Conservation (phyloP, 2,113 vertebrate species). For the Dasypus novemcinctus region DNA sequence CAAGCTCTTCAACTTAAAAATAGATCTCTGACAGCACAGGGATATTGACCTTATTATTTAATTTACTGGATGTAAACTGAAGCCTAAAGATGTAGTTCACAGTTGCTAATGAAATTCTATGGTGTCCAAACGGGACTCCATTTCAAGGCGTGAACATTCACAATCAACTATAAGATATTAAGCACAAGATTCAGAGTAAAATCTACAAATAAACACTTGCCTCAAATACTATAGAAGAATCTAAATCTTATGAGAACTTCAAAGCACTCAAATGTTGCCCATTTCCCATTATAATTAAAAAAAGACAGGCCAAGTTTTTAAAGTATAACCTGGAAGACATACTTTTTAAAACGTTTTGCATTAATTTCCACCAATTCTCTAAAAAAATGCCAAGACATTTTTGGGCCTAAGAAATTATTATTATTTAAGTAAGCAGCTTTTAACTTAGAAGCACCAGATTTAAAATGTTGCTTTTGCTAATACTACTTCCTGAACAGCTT, state of each 20-base stretch:
- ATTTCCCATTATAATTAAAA: conserved; percentile 46
- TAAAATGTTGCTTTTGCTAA: conserved; percentile 20
- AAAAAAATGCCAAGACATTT: conserved; percentile 35
- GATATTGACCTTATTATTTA: neutral
- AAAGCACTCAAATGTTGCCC: neutral
- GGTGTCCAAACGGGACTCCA: neutral
- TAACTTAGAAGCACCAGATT: conserved; percentile 43
- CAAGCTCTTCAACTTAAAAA: neutral
- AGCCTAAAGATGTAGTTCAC: neutral
- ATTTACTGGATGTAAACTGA: neutral
- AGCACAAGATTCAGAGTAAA: neutral
- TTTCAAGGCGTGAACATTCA: neutral
- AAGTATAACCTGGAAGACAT: neutral
- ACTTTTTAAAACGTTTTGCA: neutral
- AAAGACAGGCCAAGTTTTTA: neutral
- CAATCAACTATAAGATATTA: neutral
- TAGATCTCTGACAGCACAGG: neutral
- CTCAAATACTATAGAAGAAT: neutral
- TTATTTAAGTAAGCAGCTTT: conserved; percentile 1
- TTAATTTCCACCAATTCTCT: conserved; percentile 51
- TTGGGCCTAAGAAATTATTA: neutral
- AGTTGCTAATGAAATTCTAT: neutral
- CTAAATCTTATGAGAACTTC: neutral
- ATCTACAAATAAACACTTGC: neutral
- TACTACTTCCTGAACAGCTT: neutral